Evolutionary conservation across 2,888 invertebrate genomes (phyloP).

Genomic region (Sinotaia quadrata): DNA sequence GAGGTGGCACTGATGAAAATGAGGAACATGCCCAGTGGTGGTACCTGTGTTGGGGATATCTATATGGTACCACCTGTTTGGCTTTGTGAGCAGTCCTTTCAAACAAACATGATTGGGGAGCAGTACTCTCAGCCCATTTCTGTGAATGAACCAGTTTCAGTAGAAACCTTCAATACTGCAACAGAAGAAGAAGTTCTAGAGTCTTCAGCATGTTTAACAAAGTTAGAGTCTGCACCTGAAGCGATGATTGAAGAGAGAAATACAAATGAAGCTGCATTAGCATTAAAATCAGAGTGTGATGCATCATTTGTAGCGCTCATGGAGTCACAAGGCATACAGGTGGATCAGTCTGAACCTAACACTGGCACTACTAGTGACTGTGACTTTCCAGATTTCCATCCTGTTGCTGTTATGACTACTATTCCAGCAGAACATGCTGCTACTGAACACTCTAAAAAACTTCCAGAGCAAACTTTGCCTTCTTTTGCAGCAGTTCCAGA

Average conservation of each 20-base stretch:
- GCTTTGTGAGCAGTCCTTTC: background rate
- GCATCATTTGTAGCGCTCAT: background rate
- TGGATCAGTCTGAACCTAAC: background rate
- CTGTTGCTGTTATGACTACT: background rate
- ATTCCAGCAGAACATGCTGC: background rate
- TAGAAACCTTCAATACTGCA: background rate
- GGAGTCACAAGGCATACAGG: background rate
- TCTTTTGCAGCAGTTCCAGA: no score
- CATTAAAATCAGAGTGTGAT: background rate
- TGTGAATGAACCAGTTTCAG: no score
- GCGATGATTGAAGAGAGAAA: background rate
- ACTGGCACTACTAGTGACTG: background rate
- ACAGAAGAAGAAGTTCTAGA: background rate
- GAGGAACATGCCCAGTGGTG: constrained; percentile 22
- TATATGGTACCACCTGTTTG: constrained; percentile 24
- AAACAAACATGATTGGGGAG: background rate
- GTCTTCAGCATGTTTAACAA: no score
- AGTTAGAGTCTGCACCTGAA: background rate
- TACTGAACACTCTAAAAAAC: no score
- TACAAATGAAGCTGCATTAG: no score
- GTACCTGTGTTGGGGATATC: constrained; percentile 23
- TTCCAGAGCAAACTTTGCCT: no score
- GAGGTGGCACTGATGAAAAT: constrained; percentile 27
- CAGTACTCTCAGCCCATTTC: background rate
- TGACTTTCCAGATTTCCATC: background rate